Conservation (phyloP, 2,888 invertebrate species). For the Metalampra italica region DNA sequence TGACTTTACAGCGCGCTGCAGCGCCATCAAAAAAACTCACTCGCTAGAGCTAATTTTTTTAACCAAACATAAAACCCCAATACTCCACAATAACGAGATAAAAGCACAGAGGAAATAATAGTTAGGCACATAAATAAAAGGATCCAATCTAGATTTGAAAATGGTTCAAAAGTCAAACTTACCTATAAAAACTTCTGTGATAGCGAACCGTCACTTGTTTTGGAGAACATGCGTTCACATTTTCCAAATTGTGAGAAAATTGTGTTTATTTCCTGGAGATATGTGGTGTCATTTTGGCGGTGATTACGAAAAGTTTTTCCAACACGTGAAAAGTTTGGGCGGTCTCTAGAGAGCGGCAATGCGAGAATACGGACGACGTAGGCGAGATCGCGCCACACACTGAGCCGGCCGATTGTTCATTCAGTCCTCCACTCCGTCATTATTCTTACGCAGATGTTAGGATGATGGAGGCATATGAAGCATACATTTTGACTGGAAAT, state of each 20-base stretch:
- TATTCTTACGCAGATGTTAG: constrained; percentile 74
- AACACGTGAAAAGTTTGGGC: constrained; percentile 48
- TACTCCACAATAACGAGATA: too few relatives aligned
- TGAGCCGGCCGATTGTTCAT: constrained; percentile 68
- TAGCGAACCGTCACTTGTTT: not conserved
- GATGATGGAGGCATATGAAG: constrained; percentile 51
- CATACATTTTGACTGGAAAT: constrained; percentile 15
- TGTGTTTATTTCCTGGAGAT: not conserved
- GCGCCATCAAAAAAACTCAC: not conserved
- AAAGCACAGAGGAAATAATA: too few relatives aligned
- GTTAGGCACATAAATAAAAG: too few relatives aligned
- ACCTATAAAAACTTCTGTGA: not conserved
- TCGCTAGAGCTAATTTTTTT: too few relatives aligned
- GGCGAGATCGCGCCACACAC: constrained; percentile 62
- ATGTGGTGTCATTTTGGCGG: not conserved
- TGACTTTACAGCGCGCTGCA: not conserved
- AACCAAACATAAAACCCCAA: too few relatives aligned
- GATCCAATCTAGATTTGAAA: not conserved
- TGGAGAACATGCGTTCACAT: too few relatives aligned
- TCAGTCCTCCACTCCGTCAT: constrained; percentile 61
- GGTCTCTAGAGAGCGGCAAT: constrained; percentile 38
- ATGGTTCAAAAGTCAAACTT: not conserved
- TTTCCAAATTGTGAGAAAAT: too few relatives aligned
- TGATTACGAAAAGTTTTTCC: constrained; percentile 28
- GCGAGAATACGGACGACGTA: constrained; percentile 41